Conservation (phyloP, 1,140 invertebrate genomes). For the Drosophila melanica region DNA sequence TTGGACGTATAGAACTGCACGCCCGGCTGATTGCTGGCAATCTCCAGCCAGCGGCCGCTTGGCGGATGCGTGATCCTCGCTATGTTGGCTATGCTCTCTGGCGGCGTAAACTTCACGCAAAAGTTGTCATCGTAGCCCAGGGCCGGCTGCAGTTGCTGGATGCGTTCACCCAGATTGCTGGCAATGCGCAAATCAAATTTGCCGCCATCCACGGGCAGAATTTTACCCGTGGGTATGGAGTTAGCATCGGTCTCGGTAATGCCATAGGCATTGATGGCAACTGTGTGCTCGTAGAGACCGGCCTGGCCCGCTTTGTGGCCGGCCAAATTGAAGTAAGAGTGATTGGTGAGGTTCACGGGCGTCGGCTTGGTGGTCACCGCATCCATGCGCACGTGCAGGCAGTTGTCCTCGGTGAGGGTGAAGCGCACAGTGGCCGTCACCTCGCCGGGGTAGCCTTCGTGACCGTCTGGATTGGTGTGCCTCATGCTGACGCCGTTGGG, state of each 20-base stretch:
- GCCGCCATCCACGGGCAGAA: constrained; percentile 87
- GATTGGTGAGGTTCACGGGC: constrained; percentile 95
- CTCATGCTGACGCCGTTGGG: constrained; percentile 86
- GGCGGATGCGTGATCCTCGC: constrained; percentile 87
- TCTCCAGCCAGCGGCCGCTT: constrained; percentile 90
- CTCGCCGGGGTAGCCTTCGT: constrained; percentile 95
- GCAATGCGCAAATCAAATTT: constrained; percentile 89
- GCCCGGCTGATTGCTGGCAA: constrained; percentile 94
- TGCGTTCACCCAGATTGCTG: constrained; percentile 85
- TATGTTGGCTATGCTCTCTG: constrained; percentile 48
- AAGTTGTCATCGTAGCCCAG: constrained; percentile 93
- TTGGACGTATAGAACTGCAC: constrained; percentile 96
- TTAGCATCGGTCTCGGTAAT: constrained; percentile 90
- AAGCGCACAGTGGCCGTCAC: constrained; percentile 89
- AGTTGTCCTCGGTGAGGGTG: constrained; percentile 89
- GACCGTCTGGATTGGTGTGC: constrained; percentile 90
- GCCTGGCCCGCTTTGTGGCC: constrained; percentile 87
- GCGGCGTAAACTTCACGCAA: constrained; percentile 85
- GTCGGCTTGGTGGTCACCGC: constrained; percentile 91
- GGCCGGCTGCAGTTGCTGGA: constrained; percentile 82
- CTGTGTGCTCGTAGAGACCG: constrained; percentile 89
- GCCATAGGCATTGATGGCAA: constrained; percentile 90
- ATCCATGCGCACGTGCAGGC: constrained; percentile 89
- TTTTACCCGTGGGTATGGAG: constrained; percentile 92
- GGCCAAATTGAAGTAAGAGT: constrained; percentile 97